These are phyloP conservation scores for Listronotus bonariensis DNA, from an alignment of 1,140 invertebrate species.

Conservation along the genomic window DNA sequence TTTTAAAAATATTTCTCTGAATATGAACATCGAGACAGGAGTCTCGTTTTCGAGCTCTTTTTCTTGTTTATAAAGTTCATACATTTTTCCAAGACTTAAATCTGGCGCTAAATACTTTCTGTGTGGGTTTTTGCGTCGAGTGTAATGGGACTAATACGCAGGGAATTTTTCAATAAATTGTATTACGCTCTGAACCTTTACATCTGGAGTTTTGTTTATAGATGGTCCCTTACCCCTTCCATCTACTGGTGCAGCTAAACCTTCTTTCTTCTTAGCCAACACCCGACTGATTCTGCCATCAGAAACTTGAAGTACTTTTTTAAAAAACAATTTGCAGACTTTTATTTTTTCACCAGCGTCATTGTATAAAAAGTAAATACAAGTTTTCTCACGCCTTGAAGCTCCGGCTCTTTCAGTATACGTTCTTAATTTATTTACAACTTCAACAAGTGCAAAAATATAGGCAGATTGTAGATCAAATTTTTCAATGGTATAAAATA, in stretches of 20 bases:
- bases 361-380: neutral
- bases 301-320: neutral
- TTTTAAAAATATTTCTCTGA: neutral
- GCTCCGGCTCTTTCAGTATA: no score
- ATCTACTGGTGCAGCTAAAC: constrained; percentile 1
- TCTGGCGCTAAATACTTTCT: no score
- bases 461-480: no score
- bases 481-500: no score
- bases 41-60: no score
- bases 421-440: no score
- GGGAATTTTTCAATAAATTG: neutral
- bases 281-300: neutral
- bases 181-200: neutral
- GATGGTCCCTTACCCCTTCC: neutral
- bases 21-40: no score
- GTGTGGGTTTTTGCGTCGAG: no score
- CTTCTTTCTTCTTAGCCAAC: neutral
- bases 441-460: no score
- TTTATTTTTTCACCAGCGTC: neutral
- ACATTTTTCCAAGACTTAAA: no score
- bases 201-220: neutral
- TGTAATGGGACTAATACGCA: no score
- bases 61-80: no score
- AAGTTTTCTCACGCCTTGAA: neutral
- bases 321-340: neutral